phyloP scores from a whole-genome alignment of 1,140 invertebrate species.

The Octopus bimaculoides region DNA sequence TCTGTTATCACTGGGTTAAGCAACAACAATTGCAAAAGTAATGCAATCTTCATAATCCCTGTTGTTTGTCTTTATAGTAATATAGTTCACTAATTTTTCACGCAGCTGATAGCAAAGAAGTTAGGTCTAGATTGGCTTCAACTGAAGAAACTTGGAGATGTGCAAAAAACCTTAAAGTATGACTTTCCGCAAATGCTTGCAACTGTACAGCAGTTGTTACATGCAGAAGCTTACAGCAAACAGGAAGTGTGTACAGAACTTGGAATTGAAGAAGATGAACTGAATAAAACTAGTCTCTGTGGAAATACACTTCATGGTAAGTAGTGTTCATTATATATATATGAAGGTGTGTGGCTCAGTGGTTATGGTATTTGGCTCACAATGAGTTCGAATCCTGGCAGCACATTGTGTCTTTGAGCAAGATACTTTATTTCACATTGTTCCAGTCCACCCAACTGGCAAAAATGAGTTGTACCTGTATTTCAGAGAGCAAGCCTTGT shows the following conservation, averaged over 20 bases:
- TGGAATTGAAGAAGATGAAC: constrained; percentile 64
- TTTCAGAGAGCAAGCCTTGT: too few relatives aligned
- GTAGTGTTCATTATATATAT: neutral
- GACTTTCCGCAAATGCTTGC: constrained; percentile 70
- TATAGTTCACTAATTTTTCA: neutral
- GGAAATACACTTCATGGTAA: constrained; percentile 66
- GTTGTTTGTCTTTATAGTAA: too few relatives aligned
- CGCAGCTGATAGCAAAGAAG: constrained; percentile 70
- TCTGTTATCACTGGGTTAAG: too few relatives aligned
- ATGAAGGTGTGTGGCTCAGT: too few relatives aligned
- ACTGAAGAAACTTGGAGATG: constrained; percentile 65
- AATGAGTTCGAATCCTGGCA: too few relatives aligned
- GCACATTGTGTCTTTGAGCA: too few relatives aligned
- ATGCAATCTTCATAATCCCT: too few relatives aligned
- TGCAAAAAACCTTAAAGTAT: constrained; percentile 68
- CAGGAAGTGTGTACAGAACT: constrained; percentile 73
- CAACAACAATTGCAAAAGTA: too few relatives aligned
- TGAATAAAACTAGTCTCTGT: constrained; percentile 69
- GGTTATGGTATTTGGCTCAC: too few relatives aligned
- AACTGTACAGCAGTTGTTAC: constrained; percentile 67
- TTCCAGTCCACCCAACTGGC: too few relatives aligned
- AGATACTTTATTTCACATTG: too few relatives aligned
- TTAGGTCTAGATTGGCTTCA: constrained; percentile 66
- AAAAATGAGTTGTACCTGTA: too few relatives aligned
- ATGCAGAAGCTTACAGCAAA: constrained; percentile 72